Evolutionary conservation across 2,797 vertebrate genomes (phyloP), one percentile per base, ranked within the genome.

Genomic region (Artibeus lituratus): DNA sequence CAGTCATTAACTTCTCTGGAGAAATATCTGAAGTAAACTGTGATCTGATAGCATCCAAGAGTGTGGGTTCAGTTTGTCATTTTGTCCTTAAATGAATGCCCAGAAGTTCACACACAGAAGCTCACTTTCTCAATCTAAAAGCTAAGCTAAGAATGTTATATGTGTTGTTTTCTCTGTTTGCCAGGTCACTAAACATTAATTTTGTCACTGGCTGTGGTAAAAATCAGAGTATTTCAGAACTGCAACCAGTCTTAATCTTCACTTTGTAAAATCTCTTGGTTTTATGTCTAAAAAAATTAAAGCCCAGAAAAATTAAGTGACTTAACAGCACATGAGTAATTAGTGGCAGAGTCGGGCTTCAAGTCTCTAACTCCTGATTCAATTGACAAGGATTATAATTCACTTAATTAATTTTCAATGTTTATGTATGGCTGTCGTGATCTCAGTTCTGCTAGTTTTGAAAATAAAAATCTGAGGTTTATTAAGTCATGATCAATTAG

Each of bases 251-350:
- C 11, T 42, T 89, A 69, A 80, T 10, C 1, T 80, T 86, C 26
- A 73, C 88, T 96, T 91, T 87, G 29, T 92, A 37, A 37, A 91
- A 22, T 0, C 4, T 87, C 39, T 86, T 86, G 7, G 55, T 55
- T 96, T 95, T 77, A 44, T 69, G 7, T 37, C 47, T 84, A 73
- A 95, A 32, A 32, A 88, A 81, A 69, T 8, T 32, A 84, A 92
- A 67, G 9, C 11, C 32, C 14, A 74, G 37, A 55, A 78, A 96
- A 26, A n/a, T 89, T 72, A 73, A 93, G 10, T 83, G 72, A 80
- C 44, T 80, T 57, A 91, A 89, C 1, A 62, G 8, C 9, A 21
- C 3, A 0, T 78, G 59, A 92, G 18, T 78, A 78, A 39, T 94
- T 81, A 87, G 37, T 80, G 37, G 22, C 14, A 94, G 10, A 87